Percentiles rank a stretch among this genome's conserved stretches.
These are phyloP conservation scores for Trachymyrmex septentrionalis DNA, from an alignment of 1,140 invertebrate species.

Conservation along the genomic window DNA sequence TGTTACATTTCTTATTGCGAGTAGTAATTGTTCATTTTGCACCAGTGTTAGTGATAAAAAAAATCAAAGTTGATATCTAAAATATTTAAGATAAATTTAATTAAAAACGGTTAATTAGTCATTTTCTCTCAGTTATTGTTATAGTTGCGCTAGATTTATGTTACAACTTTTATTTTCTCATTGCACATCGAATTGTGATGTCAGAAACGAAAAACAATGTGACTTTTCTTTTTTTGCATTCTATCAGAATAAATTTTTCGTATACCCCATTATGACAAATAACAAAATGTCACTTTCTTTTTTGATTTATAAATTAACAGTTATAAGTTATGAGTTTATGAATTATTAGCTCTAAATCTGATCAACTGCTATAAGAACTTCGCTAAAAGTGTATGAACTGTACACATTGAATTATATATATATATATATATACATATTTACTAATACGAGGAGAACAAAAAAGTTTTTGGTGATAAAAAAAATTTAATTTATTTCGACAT, in stretches of 20 bases:
- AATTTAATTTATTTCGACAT: neutral
- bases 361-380: no score
- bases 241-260: neutral
- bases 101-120: slow-evolving; percentile 9
- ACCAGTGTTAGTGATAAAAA: slow-evolving; percentile 17
- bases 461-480: neutral
- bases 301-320: neutral
- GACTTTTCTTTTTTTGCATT: neutral
- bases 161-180: neutral
- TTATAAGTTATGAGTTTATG: neutral
- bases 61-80: slow-evolving; percentile 1
- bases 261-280: neutral
- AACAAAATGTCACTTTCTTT: neutral
- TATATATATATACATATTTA: no score
- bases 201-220: neutral
- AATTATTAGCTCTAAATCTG: neutral
- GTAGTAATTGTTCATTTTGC: neutral
- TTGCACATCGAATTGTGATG: neutral
- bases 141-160: neutral
- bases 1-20: neutral
- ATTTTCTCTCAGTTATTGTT: slow-evolving; percentile 17
- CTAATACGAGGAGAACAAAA: neutral
- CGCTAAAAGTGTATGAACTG: no score
- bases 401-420: no score
- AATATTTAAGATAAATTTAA: neutral